A percentile compares a stretch with the other conserved stretches of the same genome.
Evolutionary conservation across 2,113 vertebrate genomes (phyloP).

Genomic region (Octodon degus): DNA sequence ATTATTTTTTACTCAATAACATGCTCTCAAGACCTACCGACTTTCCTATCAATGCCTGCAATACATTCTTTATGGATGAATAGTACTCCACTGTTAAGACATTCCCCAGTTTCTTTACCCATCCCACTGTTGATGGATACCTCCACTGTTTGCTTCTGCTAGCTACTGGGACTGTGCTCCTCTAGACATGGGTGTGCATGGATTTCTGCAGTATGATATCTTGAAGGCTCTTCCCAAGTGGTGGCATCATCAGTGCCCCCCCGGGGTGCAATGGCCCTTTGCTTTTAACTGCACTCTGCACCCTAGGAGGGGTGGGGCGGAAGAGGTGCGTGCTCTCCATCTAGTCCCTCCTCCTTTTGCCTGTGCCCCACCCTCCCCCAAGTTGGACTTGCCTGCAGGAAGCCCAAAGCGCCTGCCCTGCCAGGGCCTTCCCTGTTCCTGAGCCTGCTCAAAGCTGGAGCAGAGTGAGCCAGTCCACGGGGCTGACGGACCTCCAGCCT

Average conservation of each 20-base stretch:
- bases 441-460: not conserved
- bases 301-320: too few relatives aligned
- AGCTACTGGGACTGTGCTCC: not conserved
- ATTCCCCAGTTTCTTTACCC: not conserved
- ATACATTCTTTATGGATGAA: not conserved
- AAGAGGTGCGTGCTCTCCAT: rapidly evolving
- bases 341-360: rapidly evolving
- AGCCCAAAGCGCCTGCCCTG: rapidly evolving
- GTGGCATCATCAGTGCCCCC: not conserved
- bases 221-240: not conserved
- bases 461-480: not conserved
- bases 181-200: not conserved
- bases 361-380: too few relatives aligned
- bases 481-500: not conserved
- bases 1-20: not conserved
- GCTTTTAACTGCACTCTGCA: not conserved
- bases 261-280: rapidly evolving
- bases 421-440: not conserved
- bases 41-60: not conserved
- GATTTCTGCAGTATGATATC: not conserved
- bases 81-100: not conserved
- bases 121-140: not conserved
- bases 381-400: not conserved
- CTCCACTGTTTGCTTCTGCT: not conserved
- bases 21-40: not conserved